Evolutionary conservation across 2,888 invertebrate species (phyloP).

Genomic region (Homarus gammarus): DNA sequence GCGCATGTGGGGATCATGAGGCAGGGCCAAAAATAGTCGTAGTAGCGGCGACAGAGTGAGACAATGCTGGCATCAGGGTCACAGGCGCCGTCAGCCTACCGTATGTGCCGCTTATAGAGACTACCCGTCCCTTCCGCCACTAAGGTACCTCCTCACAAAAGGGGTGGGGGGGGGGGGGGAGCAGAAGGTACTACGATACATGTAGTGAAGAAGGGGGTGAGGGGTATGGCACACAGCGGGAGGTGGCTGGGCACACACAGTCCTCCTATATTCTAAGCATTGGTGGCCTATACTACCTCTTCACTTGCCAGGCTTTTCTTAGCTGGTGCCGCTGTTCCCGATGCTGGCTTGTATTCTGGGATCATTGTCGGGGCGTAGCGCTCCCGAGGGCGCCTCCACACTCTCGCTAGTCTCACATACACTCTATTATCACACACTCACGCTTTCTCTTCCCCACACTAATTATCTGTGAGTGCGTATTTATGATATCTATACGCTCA

Average conservation of each 20-base stretch:
- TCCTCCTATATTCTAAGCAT: neutral
- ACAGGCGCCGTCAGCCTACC: neutral
- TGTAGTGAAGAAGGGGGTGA: neutral
- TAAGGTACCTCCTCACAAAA: no score
- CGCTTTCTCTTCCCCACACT: neutral
- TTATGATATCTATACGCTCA: no score
- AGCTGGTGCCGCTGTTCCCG: neutral
- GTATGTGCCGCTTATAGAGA: neutral
- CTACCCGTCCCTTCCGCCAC: neutral
- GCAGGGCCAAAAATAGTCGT: conserved; percentile 6
- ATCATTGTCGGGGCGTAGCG: neutral
- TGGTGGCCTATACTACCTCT: neutral
- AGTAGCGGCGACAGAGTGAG: neutral
- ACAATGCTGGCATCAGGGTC: conserved; percentile 6
- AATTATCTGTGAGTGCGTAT: neutral
- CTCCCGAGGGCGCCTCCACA: neutral
- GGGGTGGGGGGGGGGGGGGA: no score
- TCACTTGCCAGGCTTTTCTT: conserved; percentile 6
- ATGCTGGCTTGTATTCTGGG: neutral
- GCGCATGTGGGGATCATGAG: neutral
- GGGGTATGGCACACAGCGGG: neutral
- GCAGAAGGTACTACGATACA: neutral
- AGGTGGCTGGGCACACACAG: neutral
- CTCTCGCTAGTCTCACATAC: neutral
- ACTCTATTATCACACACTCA: neutral